A percentile compares a stretch with the other conserved stretches of the same genome.
These are phyloP conservation scores for Astur gentilis DNA, from an alignment of 2,113 vertebrate species.

Conservation along the genomic window DNA sequence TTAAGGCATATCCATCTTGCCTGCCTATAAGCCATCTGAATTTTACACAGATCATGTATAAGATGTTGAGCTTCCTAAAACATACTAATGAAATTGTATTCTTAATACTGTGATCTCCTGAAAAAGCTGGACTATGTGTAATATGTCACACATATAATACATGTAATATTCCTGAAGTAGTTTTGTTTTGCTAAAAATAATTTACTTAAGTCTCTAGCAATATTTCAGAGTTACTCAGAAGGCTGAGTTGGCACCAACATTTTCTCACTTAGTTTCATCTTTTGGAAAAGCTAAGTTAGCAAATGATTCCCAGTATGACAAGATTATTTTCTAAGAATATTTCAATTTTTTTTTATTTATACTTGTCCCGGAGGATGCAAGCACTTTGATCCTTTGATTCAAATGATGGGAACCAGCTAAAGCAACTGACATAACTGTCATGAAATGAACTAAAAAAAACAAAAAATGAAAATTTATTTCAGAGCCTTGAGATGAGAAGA, in stretches of 20 bases:
- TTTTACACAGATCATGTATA: neutral
- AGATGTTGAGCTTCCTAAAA: neutral
- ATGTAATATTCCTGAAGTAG: neutral
- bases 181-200: neutral
- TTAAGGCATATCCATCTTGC: neutral
- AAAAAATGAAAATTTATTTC: constrained; percentile 20
- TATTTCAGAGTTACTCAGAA: neutral
- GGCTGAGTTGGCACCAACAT: neutral
- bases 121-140: neutral
- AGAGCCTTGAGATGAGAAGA: constrained; percentile 13
- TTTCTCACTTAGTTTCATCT: constrained; percentile 6
- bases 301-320: constrained; percentile 42
- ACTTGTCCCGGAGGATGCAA: constrained; percentile 44
- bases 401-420: constrained; percentile 57
- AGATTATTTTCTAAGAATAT: constrained; percentile 55
- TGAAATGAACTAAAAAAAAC: neutral
- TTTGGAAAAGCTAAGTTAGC: neutral
- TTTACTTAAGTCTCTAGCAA: neutral
- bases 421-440: constrained; percentile 32
- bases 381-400: constrained; percentile 42
- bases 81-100: neutral
- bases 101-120: neutral
- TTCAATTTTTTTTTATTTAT: constrained; percentile 56
- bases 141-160: neutral
- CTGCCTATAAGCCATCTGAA: neutral